Evolutionary conservation across 2,113 vertebrate species (phyloP), one percentile per base, ranked within the genome.

Genomic region (Lophotis ruficrista): DNA sequence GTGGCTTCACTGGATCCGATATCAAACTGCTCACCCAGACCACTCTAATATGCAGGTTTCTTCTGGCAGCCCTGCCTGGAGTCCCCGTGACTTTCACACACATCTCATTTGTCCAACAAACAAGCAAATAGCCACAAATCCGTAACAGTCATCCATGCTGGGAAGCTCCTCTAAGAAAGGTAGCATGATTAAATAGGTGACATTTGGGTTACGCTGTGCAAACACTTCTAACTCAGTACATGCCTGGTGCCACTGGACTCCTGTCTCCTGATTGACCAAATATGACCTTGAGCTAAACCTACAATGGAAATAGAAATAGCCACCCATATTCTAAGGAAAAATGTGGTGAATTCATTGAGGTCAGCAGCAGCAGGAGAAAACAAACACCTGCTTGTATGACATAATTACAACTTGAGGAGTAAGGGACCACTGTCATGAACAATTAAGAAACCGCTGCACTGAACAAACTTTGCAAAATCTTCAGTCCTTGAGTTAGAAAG

Each of bases 271-370:
- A 53, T 6, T 87, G 62, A 83, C 10, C 19, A 91, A 84, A 37
- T 25, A 50, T 4, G 25, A 89, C 25, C 37, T 25, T 72, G 22
- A 84, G 31, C 21, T 72, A 91, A 89, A 62, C 9, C n/a, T 75
- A 35, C n/a, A 58, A 50, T 10, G 25, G 56, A 43, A 93, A 81
- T 5, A 81, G 50, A 77, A 97, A 66, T 5, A 81, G 31, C 7
- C 20, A 30, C 11, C 7, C 47, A 78, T 15, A 73, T 38, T 77
- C 50, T 65, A 81, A 68, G 9, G 35, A 28, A 83, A 72, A 45
- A 70, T 21, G 11, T 73, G n/a, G 9, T 0, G 0, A 50, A 87
- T 50, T 80, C 6, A 51, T 25, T 31, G 8, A 12, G 27, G 50
- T 47, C 28, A 51, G 9, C 54, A 61, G 1, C 23, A 77, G 12